Percentiles rank a stretch among this genome's conserved stretches.
Conservation (phyloP, 2,888 invertebrate genomes). For the Hirtodrosophila cameraria region DNA sequence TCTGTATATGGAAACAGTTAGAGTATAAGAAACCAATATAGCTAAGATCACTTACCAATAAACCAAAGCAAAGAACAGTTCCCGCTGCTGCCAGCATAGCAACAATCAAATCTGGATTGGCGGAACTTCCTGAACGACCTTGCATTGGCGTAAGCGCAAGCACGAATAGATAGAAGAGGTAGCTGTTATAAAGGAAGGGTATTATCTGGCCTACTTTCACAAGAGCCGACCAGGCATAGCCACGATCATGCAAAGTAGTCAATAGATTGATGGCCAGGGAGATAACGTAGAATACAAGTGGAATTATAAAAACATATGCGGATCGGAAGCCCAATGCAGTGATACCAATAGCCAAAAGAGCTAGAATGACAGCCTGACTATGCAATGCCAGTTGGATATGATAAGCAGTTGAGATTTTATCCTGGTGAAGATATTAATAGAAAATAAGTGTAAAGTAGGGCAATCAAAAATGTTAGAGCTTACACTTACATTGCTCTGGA, state of each 20-base stretch:
- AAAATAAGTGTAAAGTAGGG: neutral
- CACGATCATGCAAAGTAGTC: constrained; percentile 73
- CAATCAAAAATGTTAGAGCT: too few species aligned
- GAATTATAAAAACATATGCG: constrained; percentile 74
- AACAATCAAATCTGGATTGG: constrained; percentile 86
- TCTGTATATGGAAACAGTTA: constrained; percentile 13
- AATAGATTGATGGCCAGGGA: constrained; percentile 75
- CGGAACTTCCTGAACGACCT: constrained; percentile 84
- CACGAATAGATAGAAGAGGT: constrained; percentile 84
- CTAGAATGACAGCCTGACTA: constrained; percentile 74
- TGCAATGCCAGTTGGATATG: constrained; percentile 79
- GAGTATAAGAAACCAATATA: accelerated
- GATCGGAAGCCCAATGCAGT: constrained; percentile 74
- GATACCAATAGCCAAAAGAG: constrained; percentile 56
- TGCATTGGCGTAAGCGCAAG: constrained; percentile 86
- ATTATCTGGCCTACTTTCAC: constrained; percentile 82
- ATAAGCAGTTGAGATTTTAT: constrained; percentile 63
- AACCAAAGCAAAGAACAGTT: constrained; percentile 79
- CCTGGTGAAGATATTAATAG: constrained; percentile 39
- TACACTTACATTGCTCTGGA: constrained; percentile 73
- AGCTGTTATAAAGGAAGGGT: constrained; percentile 84
- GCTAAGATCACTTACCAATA: constrained; percentile 66
- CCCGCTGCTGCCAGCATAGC: constrained; percentile 82
- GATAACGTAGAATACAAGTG: constrained; percentile 73
- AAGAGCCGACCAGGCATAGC: constrained; percentile 68